Conservation (phyloP, 64 coral and sea anemone genomes). For the Porites australiensis region DNA sequence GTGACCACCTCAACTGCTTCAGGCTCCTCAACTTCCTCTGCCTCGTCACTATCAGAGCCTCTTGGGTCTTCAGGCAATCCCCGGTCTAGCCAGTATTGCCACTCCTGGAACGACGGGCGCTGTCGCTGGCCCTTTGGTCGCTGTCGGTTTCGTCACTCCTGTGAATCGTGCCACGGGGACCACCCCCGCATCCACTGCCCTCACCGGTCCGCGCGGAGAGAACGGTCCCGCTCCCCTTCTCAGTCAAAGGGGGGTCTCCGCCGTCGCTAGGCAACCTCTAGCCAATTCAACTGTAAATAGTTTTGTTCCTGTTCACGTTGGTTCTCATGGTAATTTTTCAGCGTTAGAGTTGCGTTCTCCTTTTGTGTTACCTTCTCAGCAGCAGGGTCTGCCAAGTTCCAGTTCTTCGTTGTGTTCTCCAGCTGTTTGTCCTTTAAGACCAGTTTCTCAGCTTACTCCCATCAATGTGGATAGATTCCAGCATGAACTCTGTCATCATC, state of each 20-base stretch:
- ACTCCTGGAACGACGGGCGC: neutral
- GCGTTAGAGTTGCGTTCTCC: neutral
- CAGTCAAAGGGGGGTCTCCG: too few species aligned
- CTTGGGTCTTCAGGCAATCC: neutral
- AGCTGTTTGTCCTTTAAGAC: neutral
- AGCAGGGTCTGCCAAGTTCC: too few species aligned
- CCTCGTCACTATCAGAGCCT: neutral
- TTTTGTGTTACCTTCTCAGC: neutral
- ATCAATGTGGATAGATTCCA: neutral
- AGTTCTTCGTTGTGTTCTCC: too few species aligned
- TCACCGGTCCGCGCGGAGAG: neutral
- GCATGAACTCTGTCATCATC: too few species aligned
- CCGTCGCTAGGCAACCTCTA: neutral
- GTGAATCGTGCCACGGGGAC: too few species aligned
- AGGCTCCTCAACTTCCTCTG: neutral
- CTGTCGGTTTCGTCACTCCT: too few species aligned
- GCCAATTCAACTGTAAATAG: neutral
- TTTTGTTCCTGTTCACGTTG: too few species aligned
- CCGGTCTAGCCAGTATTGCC: neutral
- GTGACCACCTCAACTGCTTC: neutral
- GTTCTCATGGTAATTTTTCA: neutral
- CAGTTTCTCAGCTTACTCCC: neutral
- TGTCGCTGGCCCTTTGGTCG: neutral
- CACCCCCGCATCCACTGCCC: too few species aligned
- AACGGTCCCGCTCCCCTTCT: neutral